Evolutionary conservation across 2,797 vertebrate genomes (phyloP).

Genomic region (Buceros bicornis): DNA sequence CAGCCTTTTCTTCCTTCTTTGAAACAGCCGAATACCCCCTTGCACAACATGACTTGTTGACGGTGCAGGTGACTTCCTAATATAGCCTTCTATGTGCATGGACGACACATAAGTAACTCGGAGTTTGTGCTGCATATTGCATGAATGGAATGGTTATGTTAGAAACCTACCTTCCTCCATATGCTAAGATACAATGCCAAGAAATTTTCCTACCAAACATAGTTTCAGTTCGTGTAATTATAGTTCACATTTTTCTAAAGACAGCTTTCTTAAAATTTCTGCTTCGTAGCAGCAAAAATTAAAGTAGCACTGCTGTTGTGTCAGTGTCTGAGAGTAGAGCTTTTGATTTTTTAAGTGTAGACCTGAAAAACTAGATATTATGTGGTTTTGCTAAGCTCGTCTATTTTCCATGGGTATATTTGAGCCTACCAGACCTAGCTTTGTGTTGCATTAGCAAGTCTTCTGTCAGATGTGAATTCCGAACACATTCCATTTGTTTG

Average conservation of each 20-base stretch:
- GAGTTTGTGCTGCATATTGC: background rate
- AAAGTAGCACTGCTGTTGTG: background rate
- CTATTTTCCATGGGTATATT: background rate
- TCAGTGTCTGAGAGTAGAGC: background rate
- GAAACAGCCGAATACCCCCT: background rate
- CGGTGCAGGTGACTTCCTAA: background rate
- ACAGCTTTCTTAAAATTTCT: slow-evolving; percentile 18
- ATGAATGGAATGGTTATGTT: background rate
- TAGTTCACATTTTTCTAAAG: background rate
- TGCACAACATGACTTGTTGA: rapidly evolving
- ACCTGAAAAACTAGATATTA: slow-evolving; percentile 25
- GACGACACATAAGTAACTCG: background rate
- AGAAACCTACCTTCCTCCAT: background rate
- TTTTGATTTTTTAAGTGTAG: slow-evolving; percentile 26
- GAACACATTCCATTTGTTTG: background rate
- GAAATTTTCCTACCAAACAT: background rate
- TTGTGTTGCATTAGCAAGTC: background rate
- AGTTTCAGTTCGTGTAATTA: background rate
- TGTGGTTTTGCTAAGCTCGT: background rate
- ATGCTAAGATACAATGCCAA: background rate
- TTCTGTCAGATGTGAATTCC: background rate
- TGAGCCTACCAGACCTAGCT: background rate
- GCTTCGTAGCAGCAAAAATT: slow-evolving; percentile 13
- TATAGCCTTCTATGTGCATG: background rate
- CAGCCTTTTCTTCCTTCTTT: background rate